phyloP scores from a whole-genome alignment of 2,797 vertebrate species.

The Pangasius mekongensis region DNA sequence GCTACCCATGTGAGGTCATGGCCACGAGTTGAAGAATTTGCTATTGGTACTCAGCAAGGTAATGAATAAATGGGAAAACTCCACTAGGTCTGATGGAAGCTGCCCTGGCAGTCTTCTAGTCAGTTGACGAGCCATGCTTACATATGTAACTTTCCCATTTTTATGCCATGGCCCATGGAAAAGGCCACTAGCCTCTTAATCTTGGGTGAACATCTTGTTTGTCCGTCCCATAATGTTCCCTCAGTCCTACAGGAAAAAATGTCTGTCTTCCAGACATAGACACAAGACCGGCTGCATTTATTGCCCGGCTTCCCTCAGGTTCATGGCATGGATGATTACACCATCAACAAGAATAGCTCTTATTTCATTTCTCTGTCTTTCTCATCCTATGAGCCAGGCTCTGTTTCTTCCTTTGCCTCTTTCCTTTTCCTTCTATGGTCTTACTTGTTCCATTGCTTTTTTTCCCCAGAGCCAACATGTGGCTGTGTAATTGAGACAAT shows the following conservation, averaged over 20 bases:
- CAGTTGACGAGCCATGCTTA: neutral
- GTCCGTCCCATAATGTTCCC: neutral
- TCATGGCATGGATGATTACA: neutral
- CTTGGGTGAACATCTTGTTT: constrained; percentile 4
- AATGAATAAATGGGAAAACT: neutral
- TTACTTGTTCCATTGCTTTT: neutral
- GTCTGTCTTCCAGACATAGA: neutral
- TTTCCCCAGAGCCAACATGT: neutral
- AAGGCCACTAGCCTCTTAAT: neutral
- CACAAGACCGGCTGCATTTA: neutral
- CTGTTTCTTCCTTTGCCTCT: neutral
- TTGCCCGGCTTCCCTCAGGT: neutral
- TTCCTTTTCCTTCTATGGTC: constrained; percentile 29
- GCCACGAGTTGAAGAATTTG: neutral
- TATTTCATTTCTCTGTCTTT: constrained; percentile 9
- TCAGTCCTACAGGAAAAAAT: neutral
- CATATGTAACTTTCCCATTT: neutral
- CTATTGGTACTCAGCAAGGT: neutral
- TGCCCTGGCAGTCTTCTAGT: neutral
- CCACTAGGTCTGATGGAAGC: neutral
- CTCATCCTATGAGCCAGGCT: neutral
- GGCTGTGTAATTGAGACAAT: constrained; percentile 11
- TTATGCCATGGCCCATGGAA: neutral
- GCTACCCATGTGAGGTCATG: neutral
- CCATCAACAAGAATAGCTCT: neutral